phyloP scores from a whole-genome alignment of 2,113 vertebrate species.

The Corythaixoides concolor region DNA sequence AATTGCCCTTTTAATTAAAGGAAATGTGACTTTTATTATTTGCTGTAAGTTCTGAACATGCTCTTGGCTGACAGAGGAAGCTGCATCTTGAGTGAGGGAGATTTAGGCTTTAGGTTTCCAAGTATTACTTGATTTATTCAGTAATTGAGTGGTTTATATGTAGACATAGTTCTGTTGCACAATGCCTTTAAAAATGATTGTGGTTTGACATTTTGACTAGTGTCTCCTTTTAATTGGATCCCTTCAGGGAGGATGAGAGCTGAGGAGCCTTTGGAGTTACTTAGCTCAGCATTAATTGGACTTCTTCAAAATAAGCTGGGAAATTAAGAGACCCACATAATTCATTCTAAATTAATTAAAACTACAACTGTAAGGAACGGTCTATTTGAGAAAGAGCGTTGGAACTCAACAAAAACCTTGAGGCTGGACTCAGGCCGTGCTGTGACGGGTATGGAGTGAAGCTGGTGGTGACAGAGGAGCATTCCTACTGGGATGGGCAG shows the following conservation, averaged over 20 bases:
- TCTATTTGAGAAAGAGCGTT: not conserved
- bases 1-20: not conserved
- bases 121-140: not conserved
- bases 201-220: conserved; percentile 13
- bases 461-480: not conserved
- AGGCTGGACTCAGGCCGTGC: not conserved
- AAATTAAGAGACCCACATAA: not conserved
- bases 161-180: not conserved
- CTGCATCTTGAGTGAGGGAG: not conserved
- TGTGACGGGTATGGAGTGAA: fast-evolving
- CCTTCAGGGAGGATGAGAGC: not conserved
- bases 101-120: not conserved
- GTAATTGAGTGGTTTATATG: not conserved
- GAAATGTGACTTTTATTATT: not conserved
- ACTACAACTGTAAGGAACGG: not conserved
- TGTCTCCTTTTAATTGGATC: not conserved
- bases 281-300: not conserved
- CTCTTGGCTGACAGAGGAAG: not conserved
- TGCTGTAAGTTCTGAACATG: not conserved
- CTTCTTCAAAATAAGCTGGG: not conserved
- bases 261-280: not conserved
- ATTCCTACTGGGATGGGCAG: not conserved
- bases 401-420: fast-evolving
- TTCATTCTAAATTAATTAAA: conserved; percentile 13
- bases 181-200: not conserved